These are phyloP conservation scores for human (Homo sapiens) DNA, from an alignment of 2,113 vertebrate genomes.

Conservation along the genomic window DNA sequence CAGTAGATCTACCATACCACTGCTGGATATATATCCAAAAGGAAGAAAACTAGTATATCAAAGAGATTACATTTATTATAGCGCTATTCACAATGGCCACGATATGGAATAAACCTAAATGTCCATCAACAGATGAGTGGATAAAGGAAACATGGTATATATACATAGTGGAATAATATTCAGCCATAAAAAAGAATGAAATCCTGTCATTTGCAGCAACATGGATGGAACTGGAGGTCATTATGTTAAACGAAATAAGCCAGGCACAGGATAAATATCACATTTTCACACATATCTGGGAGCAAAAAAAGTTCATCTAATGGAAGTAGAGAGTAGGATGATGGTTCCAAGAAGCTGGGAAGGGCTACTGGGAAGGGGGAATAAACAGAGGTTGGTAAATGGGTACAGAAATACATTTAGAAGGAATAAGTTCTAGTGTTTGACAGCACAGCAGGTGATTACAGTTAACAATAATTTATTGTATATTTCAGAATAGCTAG, in stretches of 20 bases:
- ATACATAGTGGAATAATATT: not conserved
- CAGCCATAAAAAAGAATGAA: not conserved
- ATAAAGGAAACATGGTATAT: not conserved
- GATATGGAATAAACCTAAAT: not conserved
- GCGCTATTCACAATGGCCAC: not conserved
- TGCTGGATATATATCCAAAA: not conserved
- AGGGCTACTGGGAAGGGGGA: not conserved
- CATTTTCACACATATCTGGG: not conserved
- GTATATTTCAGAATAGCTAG: not conserved
- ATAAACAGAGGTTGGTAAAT: not conserved
- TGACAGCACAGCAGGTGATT: not conserved
- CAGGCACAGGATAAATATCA: not conserved
- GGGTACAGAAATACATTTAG: not conserved
- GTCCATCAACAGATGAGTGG: not conserved
- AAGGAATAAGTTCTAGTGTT: not conserved
- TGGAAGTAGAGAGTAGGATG: not conserved
- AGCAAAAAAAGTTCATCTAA: not conserved
- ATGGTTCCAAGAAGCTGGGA: not conserved
- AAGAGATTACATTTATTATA: not conserved
- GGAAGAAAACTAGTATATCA: not conserved
- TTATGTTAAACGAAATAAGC: not conserved
- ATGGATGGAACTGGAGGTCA: not conserved
- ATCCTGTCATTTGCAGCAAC: not conserved
- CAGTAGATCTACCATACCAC: not conserved
- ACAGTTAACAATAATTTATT: not conserved